Conservation (phyloP, 2,888 invertebrate genomes). For the Agapostemon virescens region DNA sequence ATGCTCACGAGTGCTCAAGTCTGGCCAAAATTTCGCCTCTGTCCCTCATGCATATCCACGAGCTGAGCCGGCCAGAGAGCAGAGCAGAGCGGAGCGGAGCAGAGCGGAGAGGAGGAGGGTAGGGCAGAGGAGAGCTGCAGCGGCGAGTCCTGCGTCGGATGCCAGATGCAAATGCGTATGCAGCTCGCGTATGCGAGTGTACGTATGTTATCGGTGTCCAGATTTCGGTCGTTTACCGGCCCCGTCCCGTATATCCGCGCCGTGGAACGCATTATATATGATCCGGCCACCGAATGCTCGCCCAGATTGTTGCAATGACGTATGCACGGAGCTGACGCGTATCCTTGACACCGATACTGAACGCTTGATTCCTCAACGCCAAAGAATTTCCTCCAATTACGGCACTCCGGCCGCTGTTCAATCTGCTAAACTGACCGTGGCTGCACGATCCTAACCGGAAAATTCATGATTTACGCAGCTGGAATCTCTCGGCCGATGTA, state of each 20-base stretch:
- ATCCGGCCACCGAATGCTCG: slow-evolving; percentile 39
- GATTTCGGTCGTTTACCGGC: slow-evolving; percentile 61
- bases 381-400: background rate
- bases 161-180: slow-evolving; percentile 61
- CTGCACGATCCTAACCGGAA: background rate
- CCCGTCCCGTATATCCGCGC: slow-evolving; percentile 33
- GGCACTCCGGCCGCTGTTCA: background rate
- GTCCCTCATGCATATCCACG: slow-evolving; percentile 65
- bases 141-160: slow-evolving; percentile 37
- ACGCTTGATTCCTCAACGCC: background rate
- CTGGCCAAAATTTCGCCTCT: slow-evolving; percentile 57
- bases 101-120: background rate
- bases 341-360: slow-evolving; percentile 33
- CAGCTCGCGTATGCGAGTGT: slow-evolving; percentile 43
- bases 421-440: background rate
- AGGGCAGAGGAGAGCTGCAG: background rate
- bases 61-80: slow-evolving; percentile 4
- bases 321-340: slow-evolving; percentile 24
- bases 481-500: background rate
- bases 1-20: slow-evolving; percentile 46
- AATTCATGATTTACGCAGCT: background rate
- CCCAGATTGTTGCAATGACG: slow-evolving; percentile 42
- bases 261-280: slow-evolving; percentile 59
- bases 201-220: slow-evolving; percentile 58
- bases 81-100: background rate